These are phyloP conservation scores for Polylopha cassiicola DNA, from an alignment of 2,888 invertebrate species.

Conservation along the genomic window DNA sequence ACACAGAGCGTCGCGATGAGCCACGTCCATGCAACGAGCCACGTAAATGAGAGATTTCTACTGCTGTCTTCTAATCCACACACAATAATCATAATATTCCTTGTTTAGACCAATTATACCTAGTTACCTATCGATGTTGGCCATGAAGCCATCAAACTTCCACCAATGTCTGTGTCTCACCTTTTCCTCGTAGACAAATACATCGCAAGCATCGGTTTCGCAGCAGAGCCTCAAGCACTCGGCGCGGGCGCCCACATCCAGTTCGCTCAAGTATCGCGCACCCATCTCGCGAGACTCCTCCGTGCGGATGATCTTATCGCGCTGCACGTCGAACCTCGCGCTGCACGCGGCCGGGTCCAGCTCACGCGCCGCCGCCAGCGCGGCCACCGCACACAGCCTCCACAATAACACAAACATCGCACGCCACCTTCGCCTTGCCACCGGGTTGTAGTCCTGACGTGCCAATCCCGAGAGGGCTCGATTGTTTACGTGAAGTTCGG, in stretches of 20 bases:
- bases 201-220: constrained; percentile 90
- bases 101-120: too few species aligned
- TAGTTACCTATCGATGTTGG: too few species aligned
- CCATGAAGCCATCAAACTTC: constrained; percentile 1
- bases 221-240: constrained; percentile 93
- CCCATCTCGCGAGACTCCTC: constrained; percentile 93
- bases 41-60: too few species aligned
- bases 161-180: constrained; percentile 56
- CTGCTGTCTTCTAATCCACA: too few species aligned
- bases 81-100: too few species aligned
- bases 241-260: constrained; percentile 86
- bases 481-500: constrained; percentile 2
- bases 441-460: constrained; percentile 4
- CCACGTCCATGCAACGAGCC: not conserved
- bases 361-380: constrained; percentile 59
- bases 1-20: too few species aligned
- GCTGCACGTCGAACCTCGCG: constrained; percentile 89
- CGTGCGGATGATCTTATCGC: constrained; percentile 93
- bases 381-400: constrained; percentile 34
- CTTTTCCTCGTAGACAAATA: constrained; percentile 95
- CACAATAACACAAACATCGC: constrained; percentile 39
- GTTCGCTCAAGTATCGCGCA: constrained; percentile 91
- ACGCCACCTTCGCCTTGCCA: constrained; percentile 20
- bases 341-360: constrained; percentile 82
- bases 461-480: constrained; percentile 9